A percentile compares a stretch with the other conserved stretches of the same genome.
These are phyloP conservation scores for Discoglossus pictus DNA, from an alignment of 2,797 vertebrate species.

Conservation along the genomic window DNA sequence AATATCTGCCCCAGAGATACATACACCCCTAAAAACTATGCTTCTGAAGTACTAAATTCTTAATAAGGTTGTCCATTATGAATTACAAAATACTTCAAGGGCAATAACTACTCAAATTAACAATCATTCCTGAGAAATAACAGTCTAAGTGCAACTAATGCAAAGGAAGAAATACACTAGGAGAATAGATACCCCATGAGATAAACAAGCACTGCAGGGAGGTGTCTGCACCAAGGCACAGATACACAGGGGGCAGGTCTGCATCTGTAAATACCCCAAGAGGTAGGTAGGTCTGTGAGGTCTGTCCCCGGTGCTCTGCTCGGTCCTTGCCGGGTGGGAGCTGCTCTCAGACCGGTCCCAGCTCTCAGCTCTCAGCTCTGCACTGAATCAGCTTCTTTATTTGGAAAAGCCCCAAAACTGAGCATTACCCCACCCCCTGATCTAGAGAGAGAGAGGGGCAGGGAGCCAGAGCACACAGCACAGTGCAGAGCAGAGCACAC, in stretches of 20 bases:
- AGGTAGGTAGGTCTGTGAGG: neutral
- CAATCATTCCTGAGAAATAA: too few relatives aligned
- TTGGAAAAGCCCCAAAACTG: constrained; percentile 42
- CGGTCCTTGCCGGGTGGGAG: neutral
- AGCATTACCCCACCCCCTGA: constrained; percentile 30
- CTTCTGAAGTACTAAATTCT: too few relatives aligned
- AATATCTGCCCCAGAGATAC: neutral
- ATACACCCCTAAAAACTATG: neutral
- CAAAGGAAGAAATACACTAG: too few relatives aligned
- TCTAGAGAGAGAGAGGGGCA: constrained; percentile 29
- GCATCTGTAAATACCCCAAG: too few relatives aligned
- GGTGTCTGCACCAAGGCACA: too few relatives aligned
- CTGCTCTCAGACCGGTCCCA: constrained; percentile 1
- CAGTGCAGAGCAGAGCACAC: neutral
- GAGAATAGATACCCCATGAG: too few relatives aligned
- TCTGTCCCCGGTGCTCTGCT: neutral
- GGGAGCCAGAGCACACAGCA: constrained; percentile 7
- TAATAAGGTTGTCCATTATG: too few relatives aligned
- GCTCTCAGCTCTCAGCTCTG: constrained; percentile 22
- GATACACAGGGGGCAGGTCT: too few relatives aligned
- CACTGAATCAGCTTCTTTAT: constrained; percentile 49
- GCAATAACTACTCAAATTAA: too few relatives aligned
- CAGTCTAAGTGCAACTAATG: too few relatives aligned
- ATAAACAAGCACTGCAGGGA: too few relatives aligned
- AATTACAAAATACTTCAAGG: too few relatives aligned